Base-by-base conservation (phyloP, 2,797 vertebrate genomes). In the Eutrigla gurnardus region DNA sequence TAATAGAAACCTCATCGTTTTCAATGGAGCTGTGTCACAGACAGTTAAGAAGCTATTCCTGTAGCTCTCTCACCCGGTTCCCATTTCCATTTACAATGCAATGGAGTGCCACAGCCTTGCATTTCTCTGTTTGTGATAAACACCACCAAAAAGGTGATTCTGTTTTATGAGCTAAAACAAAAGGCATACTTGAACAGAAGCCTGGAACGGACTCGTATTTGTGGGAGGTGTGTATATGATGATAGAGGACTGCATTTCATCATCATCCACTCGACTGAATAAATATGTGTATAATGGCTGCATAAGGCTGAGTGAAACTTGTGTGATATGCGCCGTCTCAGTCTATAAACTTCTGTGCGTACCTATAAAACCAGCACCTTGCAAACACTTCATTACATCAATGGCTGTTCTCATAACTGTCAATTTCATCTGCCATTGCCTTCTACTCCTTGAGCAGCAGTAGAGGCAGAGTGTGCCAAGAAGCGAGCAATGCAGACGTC, bases 21-120 rank as follows among this genome's bases (percentile, higher is more conserved):
- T 78, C 88, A 92, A 91, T 85, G 84, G 73, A 80, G 86, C 85
- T 81, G 83, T 81, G 86, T 90, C 86, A 85, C 90, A 78, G 88
- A 64, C 82, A 78, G 85, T 92, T 92, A 87, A 81, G 75, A 91
- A 88, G 80, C 83, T 82, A 84, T 90, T 91, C 67, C 83, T 76
- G 80, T 59, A 47, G 76, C 85, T 86, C 75, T 71, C 78, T 90
- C 87, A 86, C 36, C 77, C 83, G 75, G 10, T 70, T 86, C 78
- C 80, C 77, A 88, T 85, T 88, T 77, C 73, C 83, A 88, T 83
- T 90, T 78, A 83, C 76, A 88, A 86, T 46, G 80, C 88, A 92
- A 84, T 81, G 82, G 77, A 77, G 83, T 79, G 87, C 87, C 76
- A 72, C 82, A 49, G 47, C 62, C 70, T 82, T 36, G 57, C 54